phyloP scores from a whole-genome alignment of 2,113 vertebrate genomes.

The Dicerorhinus sumatrensis region DNA sequence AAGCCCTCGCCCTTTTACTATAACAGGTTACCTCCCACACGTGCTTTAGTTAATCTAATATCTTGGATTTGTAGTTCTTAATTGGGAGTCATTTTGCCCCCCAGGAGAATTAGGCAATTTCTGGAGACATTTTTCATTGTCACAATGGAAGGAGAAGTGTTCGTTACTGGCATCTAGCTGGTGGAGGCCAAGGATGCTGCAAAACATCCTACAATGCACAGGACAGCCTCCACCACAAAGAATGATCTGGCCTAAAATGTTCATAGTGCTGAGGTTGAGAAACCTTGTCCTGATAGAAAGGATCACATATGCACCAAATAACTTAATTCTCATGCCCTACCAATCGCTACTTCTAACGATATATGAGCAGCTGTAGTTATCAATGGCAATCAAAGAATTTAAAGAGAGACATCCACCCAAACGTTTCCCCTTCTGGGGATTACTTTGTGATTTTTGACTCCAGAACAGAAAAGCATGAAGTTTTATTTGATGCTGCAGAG shows the following conservation, averaged over 20 bases:
- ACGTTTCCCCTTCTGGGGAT: not conserved
- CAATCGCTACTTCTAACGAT: not conserved
- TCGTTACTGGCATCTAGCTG: not conserved
- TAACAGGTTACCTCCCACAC: not conserved
- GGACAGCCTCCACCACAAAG: not conserved
- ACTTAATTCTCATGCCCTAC: not conserved
- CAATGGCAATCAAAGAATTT: not conserved
- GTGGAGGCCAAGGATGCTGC: not conserved
- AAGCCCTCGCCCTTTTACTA: not conserved
- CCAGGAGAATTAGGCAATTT: not conserved
- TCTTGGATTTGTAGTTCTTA: not conserved
- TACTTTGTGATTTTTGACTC: not conserved
- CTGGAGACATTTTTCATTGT: not conserved
- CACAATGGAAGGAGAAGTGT: not conserved
- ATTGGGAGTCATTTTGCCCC: not conserved
- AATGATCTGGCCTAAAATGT: not conserved
- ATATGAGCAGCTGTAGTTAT: not conserved
- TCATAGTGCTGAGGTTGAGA: too few species aligned
- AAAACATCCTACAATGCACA: rapidly evolving
- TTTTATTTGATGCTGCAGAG: not conserved
- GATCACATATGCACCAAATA: not conserved
- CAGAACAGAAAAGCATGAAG: not conserved
- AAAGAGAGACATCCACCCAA: not conserved
- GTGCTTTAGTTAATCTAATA: not conserved
- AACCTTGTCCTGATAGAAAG: not conserved